These are phyloP conservation scores for Megathymus violae DNA, from an alignment of 1,140 invertebrate species.

Conservation along the genomic window DNA sequence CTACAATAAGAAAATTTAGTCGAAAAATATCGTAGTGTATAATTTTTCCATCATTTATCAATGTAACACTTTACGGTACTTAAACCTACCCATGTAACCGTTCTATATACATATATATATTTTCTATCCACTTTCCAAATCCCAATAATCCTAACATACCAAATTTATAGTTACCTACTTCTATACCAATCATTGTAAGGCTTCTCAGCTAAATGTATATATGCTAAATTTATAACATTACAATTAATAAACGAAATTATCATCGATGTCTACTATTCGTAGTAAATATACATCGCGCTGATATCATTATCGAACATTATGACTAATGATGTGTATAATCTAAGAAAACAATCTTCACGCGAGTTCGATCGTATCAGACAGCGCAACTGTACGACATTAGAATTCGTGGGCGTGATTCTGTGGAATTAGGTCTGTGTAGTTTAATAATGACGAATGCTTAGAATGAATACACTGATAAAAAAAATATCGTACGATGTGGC, in stretches of 20 bases:
- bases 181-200: too few species aligned
- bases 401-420: conserved; percentile 2
- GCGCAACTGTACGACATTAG: not conserved
- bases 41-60: too few species aligned
- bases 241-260: conserved; percentile 4
- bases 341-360: conserved; percentile 14
- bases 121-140: too few species aligned
- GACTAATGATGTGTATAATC: conserved; percentile 21
- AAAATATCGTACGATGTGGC: conserved; percentile 71
- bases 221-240: not conserved
- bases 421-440: not conserved
- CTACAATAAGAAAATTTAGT: too few species aligned
- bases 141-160: too few species aligned
- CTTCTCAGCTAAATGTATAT: too few species aligned
- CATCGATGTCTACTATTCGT: conserved; percentile 1
- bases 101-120: too few species aligned
- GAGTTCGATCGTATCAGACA: conserved; percentile 9
- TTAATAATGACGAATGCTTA: conserved; percentile 14
- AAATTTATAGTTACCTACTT: too few species aligned
- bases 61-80: too few species aligned
- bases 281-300: conserved; percentile 14
- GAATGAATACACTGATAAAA: not conserved
- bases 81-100: too few species aligned
- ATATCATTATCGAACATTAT: conserved; percentile 4
- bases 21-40: too few species aligned